These are phyloP conservation scores for Galleria mellonella DNA, from an alignment of 1,140 invertebrate genomes.

Conservation along the genomic window DNA sequence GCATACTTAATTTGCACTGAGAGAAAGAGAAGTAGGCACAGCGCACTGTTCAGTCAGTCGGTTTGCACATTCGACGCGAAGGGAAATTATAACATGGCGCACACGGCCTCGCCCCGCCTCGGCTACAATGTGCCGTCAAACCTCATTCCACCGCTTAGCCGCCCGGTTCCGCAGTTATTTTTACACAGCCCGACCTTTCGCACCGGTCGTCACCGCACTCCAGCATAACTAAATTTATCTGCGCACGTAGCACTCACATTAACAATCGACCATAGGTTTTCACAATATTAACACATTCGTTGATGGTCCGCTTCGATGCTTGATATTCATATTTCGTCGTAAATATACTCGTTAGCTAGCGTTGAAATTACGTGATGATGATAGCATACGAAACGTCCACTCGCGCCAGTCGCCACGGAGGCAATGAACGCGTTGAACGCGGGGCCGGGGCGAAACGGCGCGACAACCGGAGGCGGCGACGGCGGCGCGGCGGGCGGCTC, in stretches of 20 bases:
- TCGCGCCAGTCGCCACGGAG: constrained; percentile 51
- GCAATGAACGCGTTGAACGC: constrained; percentile 50
- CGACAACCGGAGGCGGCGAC: constrained; percentile 31
- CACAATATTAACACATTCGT: constrained; percentile 13
- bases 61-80: constrained; percentile 68
- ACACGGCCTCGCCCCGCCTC: constrained; percentile 68
- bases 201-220: constrained; percentile 69
- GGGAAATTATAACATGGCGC: constrained; percentile 72
- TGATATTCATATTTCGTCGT: constrained; percentile 9
- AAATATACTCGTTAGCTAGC: constrained; percentile 9
- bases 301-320: not conserved
- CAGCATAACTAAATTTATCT: constrained; percentile 42
- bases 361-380: constrained; percentile 2
- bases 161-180: constrained; percentile 73
- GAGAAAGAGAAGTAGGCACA: constrained; percentile 61
- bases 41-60: constrained; percentile 50
- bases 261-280: constrained; percentile 12
- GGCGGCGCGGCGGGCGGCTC: constrained; percentile 37
- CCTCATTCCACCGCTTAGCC: constrained; percentile 66
- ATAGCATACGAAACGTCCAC: constrained; percentile 43
- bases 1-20: constrained; percentile 31
- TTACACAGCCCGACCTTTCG: constrained; percentile 73
- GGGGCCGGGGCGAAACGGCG: constrained; percentile 9
- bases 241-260: constrained; percentile 54
- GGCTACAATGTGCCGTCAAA: constrained; percentile 69